Base-by-base conservation (phyloP, 2,888 invertebrate genomes). In the Caenorhabditis becei region DNA sequence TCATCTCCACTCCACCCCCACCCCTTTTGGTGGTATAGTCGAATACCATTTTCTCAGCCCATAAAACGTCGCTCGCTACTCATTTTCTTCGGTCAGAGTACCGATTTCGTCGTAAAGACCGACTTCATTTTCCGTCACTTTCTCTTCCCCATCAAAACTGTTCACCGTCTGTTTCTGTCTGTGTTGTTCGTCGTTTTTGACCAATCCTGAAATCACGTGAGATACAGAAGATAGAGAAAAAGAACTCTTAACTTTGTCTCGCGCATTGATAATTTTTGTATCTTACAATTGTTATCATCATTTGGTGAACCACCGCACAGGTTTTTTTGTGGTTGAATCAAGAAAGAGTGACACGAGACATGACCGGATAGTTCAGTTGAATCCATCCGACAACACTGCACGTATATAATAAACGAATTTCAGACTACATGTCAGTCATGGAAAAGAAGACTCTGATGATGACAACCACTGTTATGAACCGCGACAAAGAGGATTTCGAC, bases 361-460 rank as follows among this genome's bases (percentile, higher is more conserved):
- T 75, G 75, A 75, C 66, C 66, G 75, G 75, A 75, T 75, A 75
- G 75, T 75, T 53, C 66, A 75, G 2, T 14, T 41, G 2, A 14
- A 14, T 41, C 14, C 14, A 11, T 61, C 59, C 51, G 24, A 53
- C 69, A 32, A 49, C 24, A 10, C 41, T 41, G n/a, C n/a, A n/a
- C n/a, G 49, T 66, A 56, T 51, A 54, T 56, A 44, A 44, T 28
- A 53, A 32, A 58, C 2, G 7, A 14, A 47, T 77, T 84, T 65
- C 67, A 85, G 85, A 85, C 67, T 85, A 85, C 59, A 79, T 74
- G 51, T 63, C 82, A 10, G 81, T 83, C 20, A 83, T 85, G 85
- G 83, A 85, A 47, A 75, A 77, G 59, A 83, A 83, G 79, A 77
- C 69, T 32, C 62, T 81, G 32, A 66, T 71, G 70, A 59, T 74